These are phyloP conservation scores for Nematostella vectensis DNA, from an alignment of 92 coral and sea anemone genomes.

Conservation along the genomic window DNA sequence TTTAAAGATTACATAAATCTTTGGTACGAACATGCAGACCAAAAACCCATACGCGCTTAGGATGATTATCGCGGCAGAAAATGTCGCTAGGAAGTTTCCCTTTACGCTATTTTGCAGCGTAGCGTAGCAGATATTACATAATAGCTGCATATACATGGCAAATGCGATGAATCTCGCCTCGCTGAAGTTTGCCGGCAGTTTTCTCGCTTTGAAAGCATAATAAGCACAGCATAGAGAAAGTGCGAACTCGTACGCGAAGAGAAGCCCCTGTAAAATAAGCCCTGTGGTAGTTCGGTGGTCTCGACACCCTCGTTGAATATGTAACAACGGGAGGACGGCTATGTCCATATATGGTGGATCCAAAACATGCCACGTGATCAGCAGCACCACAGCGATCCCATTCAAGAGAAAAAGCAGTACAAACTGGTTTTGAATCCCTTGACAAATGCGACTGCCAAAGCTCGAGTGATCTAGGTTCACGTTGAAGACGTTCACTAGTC, in stretches of 20 bases:
- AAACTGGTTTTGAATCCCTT: slow-evolving; percentile 35
- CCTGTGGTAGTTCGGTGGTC: slow-evolving; percentile 4
- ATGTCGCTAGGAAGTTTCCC: slow-evolving; percentile 21
- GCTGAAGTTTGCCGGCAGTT: slow-evolving; percentile 63
- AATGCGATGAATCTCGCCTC: slow-evolving; percentile 68
- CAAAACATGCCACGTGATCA: slow-evolving; percentile 25
- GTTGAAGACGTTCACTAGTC: slow-evolving; percentile 51
- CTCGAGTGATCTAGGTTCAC: slow-evolving; percentile 26
- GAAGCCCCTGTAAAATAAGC: slow-evolving; percentile 13
- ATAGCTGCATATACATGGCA: slow-evolving; percentile 63
- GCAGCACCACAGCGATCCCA: slow-evolving; percentile 23
- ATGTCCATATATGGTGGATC: slow-evolving; percentile 44
- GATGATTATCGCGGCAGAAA: slow-evolving; percentile 23
- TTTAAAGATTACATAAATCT: slow-evolving; percentile 41
- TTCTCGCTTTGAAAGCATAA: slow-evolving; percentile 75
- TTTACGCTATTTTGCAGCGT: slow-evolving; percentile 31
- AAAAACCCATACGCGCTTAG: slow-evolving; percentile 52
- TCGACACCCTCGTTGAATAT: slow-evolving; percentile 26
- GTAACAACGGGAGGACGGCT: slow-evolving; percentile 25
- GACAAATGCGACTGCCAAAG: slow-evolving; percentile 21
- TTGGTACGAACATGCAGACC: slow-evolving; percentile 60
- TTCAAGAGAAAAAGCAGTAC: slow-evolving; percentile 33
- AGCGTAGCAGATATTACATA: slow-evolving; percentile 33
- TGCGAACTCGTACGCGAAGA: slow-evolving; percentile 29
- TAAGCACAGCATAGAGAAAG: slow-evolving; percentile 42